phyloP scores from a whole-genome alignment of 2,797 vertebrate genomes.

The Myotis myotis region DNA sequence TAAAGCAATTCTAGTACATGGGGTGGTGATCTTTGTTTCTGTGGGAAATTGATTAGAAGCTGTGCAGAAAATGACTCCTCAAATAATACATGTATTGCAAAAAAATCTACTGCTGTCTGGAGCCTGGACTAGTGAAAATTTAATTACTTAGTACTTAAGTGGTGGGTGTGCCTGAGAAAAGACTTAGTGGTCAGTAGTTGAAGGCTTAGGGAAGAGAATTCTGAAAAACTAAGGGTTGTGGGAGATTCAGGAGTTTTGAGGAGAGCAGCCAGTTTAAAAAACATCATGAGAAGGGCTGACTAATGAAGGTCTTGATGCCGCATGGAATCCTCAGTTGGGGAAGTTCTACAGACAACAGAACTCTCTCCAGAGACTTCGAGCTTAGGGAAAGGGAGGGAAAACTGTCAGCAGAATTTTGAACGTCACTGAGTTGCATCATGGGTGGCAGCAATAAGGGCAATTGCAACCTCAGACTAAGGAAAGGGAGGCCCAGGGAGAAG shows the following conservation, averaged over 20 bases:
- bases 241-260: background rate
- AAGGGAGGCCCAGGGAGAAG: background rate
- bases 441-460: background rate
- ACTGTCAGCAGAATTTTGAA: background rate
- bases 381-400: background rate
- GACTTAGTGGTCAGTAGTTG: background rate
- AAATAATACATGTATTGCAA: background rate
- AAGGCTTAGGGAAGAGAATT: background rate
- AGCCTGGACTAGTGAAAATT: slow-evolving; percentile 20
- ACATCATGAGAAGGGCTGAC: background rate
- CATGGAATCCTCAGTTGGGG: background rate
- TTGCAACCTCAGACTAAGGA: background rate
- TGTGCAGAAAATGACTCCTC: background rate
- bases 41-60: slow-evolving; percentile 7
- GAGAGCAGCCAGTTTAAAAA: background rate
- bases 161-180: background rate
- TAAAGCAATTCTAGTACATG: background rate
- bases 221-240: background rate
- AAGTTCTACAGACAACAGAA: background rate
- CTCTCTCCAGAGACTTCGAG: background rate
- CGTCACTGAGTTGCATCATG: background rate
- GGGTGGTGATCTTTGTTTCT: background rate
- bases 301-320: background rate
- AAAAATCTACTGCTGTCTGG: background rate
- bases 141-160: background rate